These are phyloP conservation scores for Pilophorus perplexus DNA, from an alignment of 2,888 invertebrate species.

Conservation along the genomic window DNA sequence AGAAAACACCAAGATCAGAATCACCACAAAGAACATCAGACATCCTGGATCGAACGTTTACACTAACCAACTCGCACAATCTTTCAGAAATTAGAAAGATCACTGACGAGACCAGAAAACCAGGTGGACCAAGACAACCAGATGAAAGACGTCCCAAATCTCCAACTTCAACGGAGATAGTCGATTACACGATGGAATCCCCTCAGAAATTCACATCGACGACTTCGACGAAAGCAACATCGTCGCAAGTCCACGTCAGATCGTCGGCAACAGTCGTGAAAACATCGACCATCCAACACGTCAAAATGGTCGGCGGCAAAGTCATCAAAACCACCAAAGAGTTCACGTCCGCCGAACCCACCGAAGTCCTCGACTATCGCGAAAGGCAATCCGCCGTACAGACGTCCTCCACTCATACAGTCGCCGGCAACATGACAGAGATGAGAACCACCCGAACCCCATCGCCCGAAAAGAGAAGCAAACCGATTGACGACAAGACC, in stretches of 20 bases:
- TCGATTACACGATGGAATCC: not conserved
- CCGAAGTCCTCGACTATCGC: constrained; percentile 15
- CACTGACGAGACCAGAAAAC: not conserved
- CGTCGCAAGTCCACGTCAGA: not conserved
- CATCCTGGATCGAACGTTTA: not conserved
- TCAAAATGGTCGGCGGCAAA: constrained; percentile 47
- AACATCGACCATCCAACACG: constrained; percentile 28
- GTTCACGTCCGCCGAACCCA: not conserved
- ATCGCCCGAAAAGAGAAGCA: constrained; percentile 24
- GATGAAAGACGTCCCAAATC: not conserved
- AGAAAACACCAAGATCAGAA: not conserved
- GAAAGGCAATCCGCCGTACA: not conserved
- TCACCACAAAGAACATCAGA: too few species aligned
- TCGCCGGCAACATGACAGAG: constrained; percentile 24
- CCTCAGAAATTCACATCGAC: not conserved
- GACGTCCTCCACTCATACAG: constrained; percentile 2
- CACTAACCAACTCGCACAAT: too few species aligned
- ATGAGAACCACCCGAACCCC: constrained; percentile 9
- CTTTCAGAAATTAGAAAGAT: too few species aligned
- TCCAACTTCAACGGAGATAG: not conserved
- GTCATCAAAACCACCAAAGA: constrained; percentile 40
- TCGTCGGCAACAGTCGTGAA: not conserved
- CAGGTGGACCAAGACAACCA: not conserved
- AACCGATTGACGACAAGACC: not conserved
- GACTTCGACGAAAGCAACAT: not conserved